Evolutionary conservation across 2,888 invertebrate species (phyloP).

Genomic region (Stenichneumon culpator): DNA sequence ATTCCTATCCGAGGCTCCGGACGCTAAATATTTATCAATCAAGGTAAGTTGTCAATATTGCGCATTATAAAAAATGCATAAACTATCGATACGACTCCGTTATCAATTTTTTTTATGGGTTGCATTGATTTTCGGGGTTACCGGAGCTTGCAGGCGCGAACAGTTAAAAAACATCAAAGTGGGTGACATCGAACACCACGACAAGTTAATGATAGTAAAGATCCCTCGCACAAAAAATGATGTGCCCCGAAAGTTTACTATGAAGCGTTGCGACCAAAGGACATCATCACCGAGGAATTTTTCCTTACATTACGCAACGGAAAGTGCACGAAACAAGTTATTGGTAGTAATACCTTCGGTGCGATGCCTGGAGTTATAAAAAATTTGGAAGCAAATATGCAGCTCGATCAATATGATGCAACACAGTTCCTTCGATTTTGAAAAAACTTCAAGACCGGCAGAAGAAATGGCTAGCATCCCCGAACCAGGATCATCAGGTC

Average conservation of each 20-base stretch:
- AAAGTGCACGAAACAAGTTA: constrained; percentile 15
- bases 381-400: neutral
- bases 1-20: constrained; percentile 59
- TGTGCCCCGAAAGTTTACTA: constrained; percentile 63
- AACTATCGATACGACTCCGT: too few relatives aligned
- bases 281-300: constrained; percentile 57
- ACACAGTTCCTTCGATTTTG: constrained; percentile 1
- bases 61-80: neutral
- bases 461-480: neutral
- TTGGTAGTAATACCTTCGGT: constrained; percentile 22
- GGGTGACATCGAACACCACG: constrained; percentile 55
- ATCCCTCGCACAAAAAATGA: constrained; percentile 47
- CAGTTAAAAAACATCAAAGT: constrained; percentile 66
- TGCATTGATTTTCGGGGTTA: neutral
- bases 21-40: constrained; percentile 47
- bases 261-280: constrained; percentile 56
- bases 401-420: constrained; percentile 3
- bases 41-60: constrained; percentile 1
- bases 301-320: constrained; percentile 48
- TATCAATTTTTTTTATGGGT: neutral
- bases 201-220: neutral
- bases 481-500: neutral
- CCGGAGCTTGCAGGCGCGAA: constrained; percentile 65
- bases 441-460: neutral
- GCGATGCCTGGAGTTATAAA: constrained; percentile 26